Percentiles rank a stretch among this genome's conserved stretches.
These are phyloP conservation scores for Dicyrtomina minuta DNA, from an alignment of 2,888 invertebrate species.

Conservation along the genomic window DNA sequence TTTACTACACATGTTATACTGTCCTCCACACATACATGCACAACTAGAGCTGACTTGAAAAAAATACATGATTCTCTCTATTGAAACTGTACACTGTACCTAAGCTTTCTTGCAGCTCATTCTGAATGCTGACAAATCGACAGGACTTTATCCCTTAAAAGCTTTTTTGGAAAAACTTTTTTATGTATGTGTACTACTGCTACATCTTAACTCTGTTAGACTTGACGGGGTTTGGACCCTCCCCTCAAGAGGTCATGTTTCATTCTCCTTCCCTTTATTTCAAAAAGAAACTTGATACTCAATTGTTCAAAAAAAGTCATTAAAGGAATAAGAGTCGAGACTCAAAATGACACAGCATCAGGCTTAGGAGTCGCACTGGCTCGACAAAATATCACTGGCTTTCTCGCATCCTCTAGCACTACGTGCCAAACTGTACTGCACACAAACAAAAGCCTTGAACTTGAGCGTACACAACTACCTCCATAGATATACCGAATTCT, in stretches of 20 bases:
- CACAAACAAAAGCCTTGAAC: too few relatives aligned
- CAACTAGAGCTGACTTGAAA: conserved; percentile 18
- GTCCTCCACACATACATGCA: background rate
- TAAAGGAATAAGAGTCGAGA: conserved; percentile 14
- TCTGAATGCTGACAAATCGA: conserved; percentile 37
- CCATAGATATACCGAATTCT: background rate
- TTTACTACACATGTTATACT: too few relatives aligned
- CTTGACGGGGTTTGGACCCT: background rate
- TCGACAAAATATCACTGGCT: too few relatives aligned
- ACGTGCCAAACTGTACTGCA: too few relatives aligned
- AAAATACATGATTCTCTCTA: conserved; percentile 30
- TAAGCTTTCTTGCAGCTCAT: conserved; percentile 17
- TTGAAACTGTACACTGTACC: conserved; percentile 4
- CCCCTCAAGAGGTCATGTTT: conserved; percentile 24
- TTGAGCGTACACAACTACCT: too few relatives aligned
- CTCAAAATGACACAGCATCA: background rate
- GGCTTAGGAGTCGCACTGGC: too few relatives aligned
- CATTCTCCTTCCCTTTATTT: conserved; percentile 9
- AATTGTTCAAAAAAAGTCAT: conserved; percentile 31
- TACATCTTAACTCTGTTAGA: too few relatives aligned
- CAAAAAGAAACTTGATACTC: conserved; percentile 22
- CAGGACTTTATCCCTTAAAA: conserved; percentile 32
- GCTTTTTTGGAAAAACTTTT: conserved; percentile 14
- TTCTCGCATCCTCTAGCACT: too few relatives aligned
- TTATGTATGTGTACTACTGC: background rate